Conservation (phyloP, 1,140 invertebrate genomes). For the Cydia fagiglandana region DNA sequence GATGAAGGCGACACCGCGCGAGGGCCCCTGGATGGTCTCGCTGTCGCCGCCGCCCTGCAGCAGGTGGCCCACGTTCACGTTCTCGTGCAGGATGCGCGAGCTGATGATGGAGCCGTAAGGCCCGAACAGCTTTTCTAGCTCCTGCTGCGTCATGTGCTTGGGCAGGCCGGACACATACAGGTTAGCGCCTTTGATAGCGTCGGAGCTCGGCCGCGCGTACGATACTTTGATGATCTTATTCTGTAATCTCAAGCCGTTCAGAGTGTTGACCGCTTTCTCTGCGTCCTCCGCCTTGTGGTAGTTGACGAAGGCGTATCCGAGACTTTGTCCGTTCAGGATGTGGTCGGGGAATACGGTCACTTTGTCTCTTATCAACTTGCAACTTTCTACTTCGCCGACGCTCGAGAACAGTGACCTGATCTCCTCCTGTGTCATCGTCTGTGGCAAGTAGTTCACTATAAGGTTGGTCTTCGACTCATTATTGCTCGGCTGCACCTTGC, state of each 20-base stretch:
- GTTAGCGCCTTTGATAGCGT: constrained; percentile 94
- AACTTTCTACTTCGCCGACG: constrained; percentile 94
- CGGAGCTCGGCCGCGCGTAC: constrained; percentile 92
- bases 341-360: constrained; percentile 84
- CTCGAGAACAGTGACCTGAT: constrained; percentile 91
- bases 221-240: constrained; percentile 96
- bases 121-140: constrained; percentile 90
- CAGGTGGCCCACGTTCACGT: constrained; percentile 84
- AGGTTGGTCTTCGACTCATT: constrained; percentile 87
- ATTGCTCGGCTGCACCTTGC: constrained; percentile 80
- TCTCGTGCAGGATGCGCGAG: constrained; percentile 92
- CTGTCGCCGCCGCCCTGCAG: constrained; percentile 72
- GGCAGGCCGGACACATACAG: constrained; percentile 93
- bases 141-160: constrained; percentile 91
- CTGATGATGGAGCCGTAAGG: constrained; percentile 92
- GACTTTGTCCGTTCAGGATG: constrained; percentile 86
- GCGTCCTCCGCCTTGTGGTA: constrained; percentile 91
- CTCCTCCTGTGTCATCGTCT: constrained; percentile 96
- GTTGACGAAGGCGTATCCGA: constrained; percentile 95
- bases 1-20: constrained; percentile 82
- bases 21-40: constrained; percentile 75
- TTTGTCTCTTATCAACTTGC: constrained; percentile 95
- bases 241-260: constrained; percentile 91
- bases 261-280: constrained; percentile 90
- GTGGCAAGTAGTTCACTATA: constrained; percentile 95